These are phyloP conservation scores for Scaptodrosophila lebanonensis DNA, from an alignment of 1,140 invertebrate genomes.

Conservation along the genomic window DNA sequence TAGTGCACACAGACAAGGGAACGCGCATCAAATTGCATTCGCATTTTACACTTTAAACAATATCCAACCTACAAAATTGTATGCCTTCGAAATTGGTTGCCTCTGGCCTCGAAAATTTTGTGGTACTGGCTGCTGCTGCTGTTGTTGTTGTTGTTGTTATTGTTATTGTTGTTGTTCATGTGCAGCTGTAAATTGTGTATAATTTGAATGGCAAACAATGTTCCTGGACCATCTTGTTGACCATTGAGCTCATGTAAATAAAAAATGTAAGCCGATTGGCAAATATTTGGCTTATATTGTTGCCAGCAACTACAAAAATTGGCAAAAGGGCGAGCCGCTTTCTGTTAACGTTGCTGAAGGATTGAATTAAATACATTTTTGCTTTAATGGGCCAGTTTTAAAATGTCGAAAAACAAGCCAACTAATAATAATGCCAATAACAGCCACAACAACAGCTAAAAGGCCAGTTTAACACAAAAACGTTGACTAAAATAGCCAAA, in stretches of 20 bases:
- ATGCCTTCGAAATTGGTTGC: constrained; percentile 17
- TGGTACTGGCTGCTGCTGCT: neutral
- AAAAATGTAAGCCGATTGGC: constrained; percentile 63
- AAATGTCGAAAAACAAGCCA: neutral
- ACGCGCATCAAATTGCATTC: constrained; percentile 22
- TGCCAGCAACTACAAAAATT: no score
- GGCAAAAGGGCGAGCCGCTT: no score
- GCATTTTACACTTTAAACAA: constrained; percentile 19
- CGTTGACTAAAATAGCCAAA: no score
- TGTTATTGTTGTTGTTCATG: constrained; percentile 24
- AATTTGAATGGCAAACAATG: constrained; percentile 62
- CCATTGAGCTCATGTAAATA: constrained; percentile 63
- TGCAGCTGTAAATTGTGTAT: constrained; percentile 35
- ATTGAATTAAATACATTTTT: no score
- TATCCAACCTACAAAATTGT: no score
- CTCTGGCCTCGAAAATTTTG: constrained; percentile 42
- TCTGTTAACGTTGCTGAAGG: no score
- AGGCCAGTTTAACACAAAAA: no score
- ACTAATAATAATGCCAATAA: no score
- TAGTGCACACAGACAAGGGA: neutral
- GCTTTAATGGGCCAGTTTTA: no score
- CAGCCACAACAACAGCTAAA: no score
- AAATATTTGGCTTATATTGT: constrained; percentile 48
- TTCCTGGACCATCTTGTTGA: constrained; percentile 44
- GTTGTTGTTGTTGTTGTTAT: constrained; percentile 5